Percentiles rank a stretch among this genome's conserved stretches.
These are phyloP conservation scores for Perca schrenkii DNA, from an alignment of 2,113 vertebrate genomes.

Conservation along the genomic window DNA sequence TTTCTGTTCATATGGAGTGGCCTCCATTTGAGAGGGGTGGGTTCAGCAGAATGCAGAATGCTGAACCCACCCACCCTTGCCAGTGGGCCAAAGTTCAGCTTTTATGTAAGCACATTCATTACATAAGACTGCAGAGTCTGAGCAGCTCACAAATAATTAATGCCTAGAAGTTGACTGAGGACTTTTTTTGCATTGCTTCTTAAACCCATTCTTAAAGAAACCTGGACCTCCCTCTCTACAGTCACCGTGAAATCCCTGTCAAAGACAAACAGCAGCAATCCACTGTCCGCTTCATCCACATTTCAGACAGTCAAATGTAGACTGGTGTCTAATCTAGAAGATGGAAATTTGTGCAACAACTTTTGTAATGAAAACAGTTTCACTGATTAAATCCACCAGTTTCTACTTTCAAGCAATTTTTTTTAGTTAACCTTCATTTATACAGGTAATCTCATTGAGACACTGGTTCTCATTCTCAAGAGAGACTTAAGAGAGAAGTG, in stretches of 20 bases:
- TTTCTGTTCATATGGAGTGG: slow-evolving; percentile 68
- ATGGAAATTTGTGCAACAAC: neutral
- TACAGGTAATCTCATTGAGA: too few species aligned
- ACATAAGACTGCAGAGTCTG: slow-evolving; percentile 85
- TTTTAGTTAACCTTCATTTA: too few species aligned
- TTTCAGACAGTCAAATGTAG: neutral
- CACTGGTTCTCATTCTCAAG: too few species aligned
- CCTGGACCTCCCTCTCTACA: slow-evolving; percentile 27
- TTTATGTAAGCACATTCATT: slow-evolving; percentile 86
- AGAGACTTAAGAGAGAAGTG: too few species aligned
- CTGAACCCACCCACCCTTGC: slow-evolving; percentile 75
- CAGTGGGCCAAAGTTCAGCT: slow-evolving; percentile 85
- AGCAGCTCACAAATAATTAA: slow-evolving; percentile 87
- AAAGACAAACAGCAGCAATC: neutral
- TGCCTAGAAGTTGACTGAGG: slow-evolving; percentile 75
- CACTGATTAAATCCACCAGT: neutral
- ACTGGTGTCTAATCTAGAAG: neutral
- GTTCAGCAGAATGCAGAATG: slow-evolving; percentile 46
- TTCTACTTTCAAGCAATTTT: neutral
- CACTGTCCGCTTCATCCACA: neutral
- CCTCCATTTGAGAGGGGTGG: slow-evolving; percentile 37
- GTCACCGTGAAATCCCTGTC: slow-evolving; percentile 33
- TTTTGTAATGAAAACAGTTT: neutral
- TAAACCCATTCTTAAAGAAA: slow-evolving; percentile 46
- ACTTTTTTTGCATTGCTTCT: slow-evolving; percentile 67